phyloP scores from a whole-genome alignment of 2,888 invertebrate genomes.

The Oscheius sp. region DNA sequence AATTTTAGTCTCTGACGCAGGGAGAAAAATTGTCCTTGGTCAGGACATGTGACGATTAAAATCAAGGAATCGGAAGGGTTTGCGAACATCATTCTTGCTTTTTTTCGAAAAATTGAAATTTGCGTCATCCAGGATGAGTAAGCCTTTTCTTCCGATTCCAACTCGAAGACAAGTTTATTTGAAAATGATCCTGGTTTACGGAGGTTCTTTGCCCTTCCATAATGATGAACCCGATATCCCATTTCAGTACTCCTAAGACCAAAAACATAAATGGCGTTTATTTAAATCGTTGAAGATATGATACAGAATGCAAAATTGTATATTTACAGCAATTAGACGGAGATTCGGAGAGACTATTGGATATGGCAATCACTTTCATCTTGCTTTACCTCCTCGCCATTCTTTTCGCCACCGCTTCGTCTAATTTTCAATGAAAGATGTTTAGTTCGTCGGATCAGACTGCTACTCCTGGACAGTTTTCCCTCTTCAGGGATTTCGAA shows the following conservation, averaged over 20 bases:
- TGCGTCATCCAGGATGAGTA: too few relatives aligned
- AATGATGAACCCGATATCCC: too few relatives aligned
- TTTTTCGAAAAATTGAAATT: too few relatives aligned
- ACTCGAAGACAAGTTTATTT: too few relatives aligned
- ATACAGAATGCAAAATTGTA: not conserved
- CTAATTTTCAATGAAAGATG: slow-evolving; percentile 67
- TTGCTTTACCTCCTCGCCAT: slow-evolving; percentile 43
- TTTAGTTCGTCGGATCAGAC: slow-evolving; percentile 60
- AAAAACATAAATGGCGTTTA: not conserved
- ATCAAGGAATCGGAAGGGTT: too few relatives aligned
- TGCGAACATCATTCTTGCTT: too few relatives aligned
- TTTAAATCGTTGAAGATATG: slow-evolving; percentile 7
- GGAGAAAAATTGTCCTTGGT: too few relatives aligned
- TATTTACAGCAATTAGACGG: not conserved
- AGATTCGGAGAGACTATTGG: not conserved
- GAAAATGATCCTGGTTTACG: too few relatives aligned
- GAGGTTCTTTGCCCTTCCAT: too few relatives aligned
- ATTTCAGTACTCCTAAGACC: not conserved
- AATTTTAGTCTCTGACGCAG: too few relatives aligned
- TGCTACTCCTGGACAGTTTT: slow-evolving; percentile 52
- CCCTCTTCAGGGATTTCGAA: slow-evolving; percentile 48
- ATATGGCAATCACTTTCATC: slow-evolving; percentile 63
- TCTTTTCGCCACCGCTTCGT: slow-evolving; percentile 56
- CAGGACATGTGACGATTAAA: too few relatives aligned
- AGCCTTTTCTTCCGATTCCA: too few relatives aligned